Evolutionary conservation across 2,797 vertebrate species (phyloP).

Genomic region (Betta splendens): DNA sequence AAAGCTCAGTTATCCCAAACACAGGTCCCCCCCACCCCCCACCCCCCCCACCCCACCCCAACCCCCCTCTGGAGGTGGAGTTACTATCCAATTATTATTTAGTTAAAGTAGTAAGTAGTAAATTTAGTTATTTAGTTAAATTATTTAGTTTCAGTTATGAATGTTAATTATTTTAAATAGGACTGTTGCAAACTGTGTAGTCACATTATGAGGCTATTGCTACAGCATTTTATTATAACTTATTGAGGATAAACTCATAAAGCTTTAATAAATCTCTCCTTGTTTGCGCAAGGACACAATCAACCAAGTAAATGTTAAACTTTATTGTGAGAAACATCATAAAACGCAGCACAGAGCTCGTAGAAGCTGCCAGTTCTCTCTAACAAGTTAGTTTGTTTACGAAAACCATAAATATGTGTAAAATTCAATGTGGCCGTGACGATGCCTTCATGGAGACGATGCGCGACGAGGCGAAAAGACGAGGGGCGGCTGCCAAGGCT

Average conservation of each 20-base stretch:
- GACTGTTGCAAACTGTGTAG: too few species aligned
- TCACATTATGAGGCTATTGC: not conserved
- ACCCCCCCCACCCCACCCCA: too few species aligned
- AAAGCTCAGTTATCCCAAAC: too few species aligned
- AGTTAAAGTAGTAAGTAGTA: too few species aligned
- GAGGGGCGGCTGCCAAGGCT: constrained; percentile 10
- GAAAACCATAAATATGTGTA: constrained; percentile 6
- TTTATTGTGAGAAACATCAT: too few species aligned
- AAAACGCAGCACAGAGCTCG: not conserved
- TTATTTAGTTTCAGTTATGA: too few species aligned
- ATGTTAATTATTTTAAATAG: too few species aligned
- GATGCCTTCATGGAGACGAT: not conserved
- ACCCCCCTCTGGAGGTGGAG: too few species aligned
- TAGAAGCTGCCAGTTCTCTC: constrained; percentile 2
- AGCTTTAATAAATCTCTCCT: not conserved
- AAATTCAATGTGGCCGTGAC: not conserved
- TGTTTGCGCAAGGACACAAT: not conserved
- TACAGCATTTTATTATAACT: too few species aligned
- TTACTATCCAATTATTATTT: too few species aligned
- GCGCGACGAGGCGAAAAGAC: not conserved
- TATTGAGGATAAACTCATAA: constrained; percentile 7
- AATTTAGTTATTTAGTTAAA: too few species aligned
- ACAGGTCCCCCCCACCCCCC: too few species aligned
- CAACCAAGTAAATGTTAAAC: not conserved
- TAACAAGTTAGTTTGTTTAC: constrained; percentile 13